phyloP scores from a whole-genome alignment of 92 coral and sea anemone species.

The Palythoa grandiflora region DNA sequence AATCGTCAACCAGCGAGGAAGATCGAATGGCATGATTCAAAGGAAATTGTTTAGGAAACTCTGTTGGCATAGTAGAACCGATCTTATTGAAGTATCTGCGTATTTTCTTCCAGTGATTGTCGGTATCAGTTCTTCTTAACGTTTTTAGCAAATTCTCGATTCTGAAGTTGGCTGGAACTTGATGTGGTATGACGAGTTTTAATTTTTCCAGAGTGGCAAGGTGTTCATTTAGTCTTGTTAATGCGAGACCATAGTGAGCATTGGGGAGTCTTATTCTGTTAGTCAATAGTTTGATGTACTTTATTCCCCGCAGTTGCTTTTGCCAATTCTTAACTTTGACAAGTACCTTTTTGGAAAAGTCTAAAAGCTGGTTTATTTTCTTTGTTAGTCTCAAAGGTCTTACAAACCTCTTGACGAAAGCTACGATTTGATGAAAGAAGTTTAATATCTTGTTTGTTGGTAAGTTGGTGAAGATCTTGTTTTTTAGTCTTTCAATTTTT shows the following conservation, averaged over 20 bases:
- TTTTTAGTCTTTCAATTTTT: constrained; percentile 67
- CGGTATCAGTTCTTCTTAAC: background rate
- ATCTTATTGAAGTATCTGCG: constrained; percentile 70
- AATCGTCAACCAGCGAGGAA: constrained; percentile 70
- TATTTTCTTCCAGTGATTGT: constrained; percentile 57
- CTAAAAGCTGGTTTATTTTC: constrained; percentile 61
- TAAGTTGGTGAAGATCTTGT: constrained; percentile 67
- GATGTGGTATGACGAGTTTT: constrained; percentile 82
- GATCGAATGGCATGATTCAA: constrained; percentile 74
- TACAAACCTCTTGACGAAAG: constrained; percentile 71
- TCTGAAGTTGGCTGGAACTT: constrained; percentile 74
- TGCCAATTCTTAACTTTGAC: constrained; percentile 71
- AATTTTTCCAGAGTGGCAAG: constrained; percentile 39
- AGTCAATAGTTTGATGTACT: constrained; percentile 58
- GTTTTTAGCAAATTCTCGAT: constrained; percentile 71
- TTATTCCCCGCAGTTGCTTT: too few relatives aligned
- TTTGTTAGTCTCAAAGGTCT: constrained; percentile 75
- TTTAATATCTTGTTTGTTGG: constrained; percentile 64
- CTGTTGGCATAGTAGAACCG: constrained; percentile 69
- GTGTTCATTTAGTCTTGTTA: too few relatives aligned
- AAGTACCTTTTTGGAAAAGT: constrained; percentile 66
- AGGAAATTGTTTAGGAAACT: constrained; percentile 78
- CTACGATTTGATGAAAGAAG: constrained; percentile 67
- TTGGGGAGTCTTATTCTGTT: constrained; percentile 67
- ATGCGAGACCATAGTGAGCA: constrained; percentile 27